Percentiles rank a stretch among this genome's conserved stretches.
Evolutionary conservation across 2,797 vertebrate genomes (phyloP).

Genomic region (Chiroxiphia lanceolata): DNA sequence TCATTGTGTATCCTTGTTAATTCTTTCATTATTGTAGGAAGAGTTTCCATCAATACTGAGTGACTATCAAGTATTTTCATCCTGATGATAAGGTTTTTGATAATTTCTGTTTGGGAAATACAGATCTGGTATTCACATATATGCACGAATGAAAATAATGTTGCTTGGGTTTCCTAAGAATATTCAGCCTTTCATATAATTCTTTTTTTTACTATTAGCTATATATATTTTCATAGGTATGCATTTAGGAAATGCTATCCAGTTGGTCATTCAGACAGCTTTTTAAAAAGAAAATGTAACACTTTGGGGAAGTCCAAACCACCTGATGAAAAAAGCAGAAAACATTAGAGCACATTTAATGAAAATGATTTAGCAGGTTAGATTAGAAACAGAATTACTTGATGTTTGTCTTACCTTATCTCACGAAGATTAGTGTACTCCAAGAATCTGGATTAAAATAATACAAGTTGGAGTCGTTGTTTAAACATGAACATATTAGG

Average conservation of each 20-base stretch:
- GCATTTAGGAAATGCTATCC: neutral
- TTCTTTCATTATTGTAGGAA: neutral
- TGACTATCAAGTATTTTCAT: neutral
- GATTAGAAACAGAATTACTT: neutral
- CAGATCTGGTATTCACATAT: neutral
- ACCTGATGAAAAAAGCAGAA: neutral
- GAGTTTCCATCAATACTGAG: neutral
- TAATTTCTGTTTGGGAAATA: constrained; percentile 4
- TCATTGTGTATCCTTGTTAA: neutral
- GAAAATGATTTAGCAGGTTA: neutral
- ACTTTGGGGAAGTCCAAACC: neutral
- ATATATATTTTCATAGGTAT: neutral
- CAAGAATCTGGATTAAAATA: neutral
- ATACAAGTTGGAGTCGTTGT: neutral
- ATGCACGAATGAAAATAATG: neutral
- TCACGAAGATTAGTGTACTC: neutral
- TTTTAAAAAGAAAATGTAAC: neutral
- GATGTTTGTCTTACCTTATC: neutral
- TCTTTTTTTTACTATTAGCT: neutral
- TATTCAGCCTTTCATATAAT: neutral
- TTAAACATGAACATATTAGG: neutral
- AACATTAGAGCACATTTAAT: neutral
- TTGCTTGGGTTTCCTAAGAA: neutral
- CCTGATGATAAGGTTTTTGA: neutral
- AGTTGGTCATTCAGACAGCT: neutral